Conservation (phyloP, 1,140 invertebrate species). For the Papilio xuthus region DNA sequence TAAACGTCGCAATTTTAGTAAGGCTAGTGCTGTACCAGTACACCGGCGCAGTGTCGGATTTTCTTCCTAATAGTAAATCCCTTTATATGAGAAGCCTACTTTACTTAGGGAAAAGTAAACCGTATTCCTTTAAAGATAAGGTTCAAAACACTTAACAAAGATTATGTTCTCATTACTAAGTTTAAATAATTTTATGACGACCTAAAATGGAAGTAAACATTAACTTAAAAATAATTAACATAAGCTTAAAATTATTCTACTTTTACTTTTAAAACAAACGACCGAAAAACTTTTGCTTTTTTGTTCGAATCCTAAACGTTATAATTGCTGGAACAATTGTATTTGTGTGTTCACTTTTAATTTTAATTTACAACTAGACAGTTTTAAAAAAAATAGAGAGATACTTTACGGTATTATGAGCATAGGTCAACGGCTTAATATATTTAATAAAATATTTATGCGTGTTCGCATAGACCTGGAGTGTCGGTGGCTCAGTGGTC, state of each 20-base stretch:
- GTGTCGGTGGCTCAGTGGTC: too few relatives aligned
- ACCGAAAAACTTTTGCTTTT: neutral
- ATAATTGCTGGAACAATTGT: neutral
- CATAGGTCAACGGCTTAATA: neutral
- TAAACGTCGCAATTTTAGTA: too few relatives aligned
- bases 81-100: neutral
- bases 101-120: neutral
- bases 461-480: neutral
- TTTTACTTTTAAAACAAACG: neutral
- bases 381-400: neutral
- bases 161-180: neutral
- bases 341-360: constrained; percentile 4
- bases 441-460: neutral
- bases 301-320: neutral
- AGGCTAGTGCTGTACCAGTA: too few relatives aligned
- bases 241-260: neutral
- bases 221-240: neutral
- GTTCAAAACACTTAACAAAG: neutral
- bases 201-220: neutral
- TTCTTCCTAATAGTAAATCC: too few relatives aligned
- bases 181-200: neutral
- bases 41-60: too few relatives aligned
- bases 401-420: neutral
- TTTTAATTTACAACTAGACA: neutral
- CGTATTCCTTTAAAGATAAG: neutral